Base-by-base conservation (phyloP, 2,113 vertebrate genomes). In the Lepidothrix coronata region DNA sequence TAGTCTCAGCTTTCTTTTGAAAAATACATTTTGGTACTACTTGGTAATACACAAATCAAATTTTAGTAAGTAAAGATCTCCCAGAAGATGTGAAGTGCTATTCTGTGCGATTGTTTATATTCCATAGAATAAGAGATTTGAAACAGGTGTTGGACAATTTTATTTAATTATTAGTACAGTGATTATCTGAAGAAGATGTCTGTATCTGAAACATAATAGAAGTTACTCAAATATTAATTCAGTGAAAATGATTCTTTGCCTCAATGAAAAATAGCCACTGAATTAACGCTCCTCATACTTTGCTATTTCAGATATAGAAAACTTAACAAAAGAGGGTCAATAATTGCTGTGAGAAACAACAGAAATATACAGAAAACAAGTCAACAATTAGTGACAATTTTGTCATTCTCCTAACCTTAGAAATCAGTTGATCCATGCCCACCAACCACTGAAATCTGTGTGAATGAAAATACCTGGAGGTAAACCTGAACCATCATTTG, bases 141-240 rank as follows among this genome's bases (percentile, higher is more conserved):
- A 90, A 88, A 1, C 41, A 85, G 67, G 51, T 59, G 35, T 43
- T 77, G 28, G 90, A 63, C 51, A 59, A 35, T 94, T 95, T 49
- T 85, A 88, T 92, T 93, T 84, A 92, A 79, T 58, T 63, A 79
- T 66, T 84, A 70, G 61, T 85, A 89, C 79, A 92, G 57, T 19
- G 49, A 74, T 91, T 88, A 91, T 55, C 37, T 79, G 54, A 76
- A 82, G 66, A 95, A 95, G 91, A 89, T 31, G 39, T 30, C 23
- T 66, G 24, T 66, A 25, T 87, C 66, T 52, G 39, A 71, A 70
- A 81, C 0, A 0, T 14, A 31, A 63, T 1, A 37, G 13, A 89
- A 92, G 46, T 84, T 44, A 77, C 27, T 65, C 41, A 55, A 88
- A 87, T 39, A 83, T 80, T 74, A 82, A 62, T 85, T 59, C 66